These are phyloP conservation scores for Aurelia coerulea DNA, from an alignment of 30 jellyfish, hydroid and myxozoan genomes.

Conservation along the genomic window DNA sequence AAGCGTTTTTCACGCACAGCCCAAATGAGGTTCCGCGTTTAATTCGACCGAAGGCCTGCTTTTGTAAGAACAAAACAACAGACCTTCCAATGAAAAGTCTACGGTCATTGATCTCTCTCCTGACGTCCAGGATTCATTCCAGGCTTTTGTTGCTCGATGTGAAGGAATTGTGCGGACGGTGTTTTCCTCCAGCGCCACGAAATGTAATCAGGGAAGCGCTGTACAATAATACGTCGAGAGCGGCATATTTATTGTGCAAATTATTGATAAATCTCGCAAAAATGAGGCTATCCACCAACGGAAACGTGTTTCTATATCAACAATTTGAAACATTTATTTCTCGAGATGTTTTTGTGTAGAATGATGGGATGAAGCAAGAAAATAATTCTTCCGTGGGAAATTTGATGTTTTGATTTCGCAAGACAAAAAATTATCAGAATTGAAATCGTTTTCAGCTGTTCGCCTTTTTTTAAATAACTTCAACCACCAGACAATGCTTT, in stretches of 20 bases:
- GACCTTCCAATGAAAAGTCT: too few species aligned
- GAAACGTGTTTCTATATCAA: neutral
- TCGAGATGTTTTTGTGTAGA: neutral
- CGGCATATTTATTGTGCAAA: slow-evolving; percentile 2
- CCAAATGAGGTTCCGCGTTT: too few species aligned
- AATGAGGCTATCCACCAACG: slow-evolving; percentile 11
- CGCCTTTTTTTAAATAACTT: too few species aligned
- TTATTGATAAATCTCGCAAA: neutral
- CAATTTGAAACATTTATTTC: neutral
- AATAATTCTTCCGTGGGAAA: slow-evolving; percentile 1
- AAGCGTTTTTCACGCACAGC: too few species aligned
- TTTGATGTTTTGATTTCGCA: neutral
- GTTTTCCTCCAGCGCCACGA: too few species aligned
- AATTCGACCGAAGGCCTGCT: too few species aligned
- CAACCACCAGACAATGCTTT: too few species aligned
- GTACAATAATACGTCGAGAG: neutral
- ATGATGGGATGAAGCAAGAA: neutral
- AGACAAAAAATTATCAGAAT: neutral
- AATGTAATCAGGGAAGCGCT: slow-evolving; percentile 8
- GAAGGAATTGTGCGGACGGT: too few species aligned
- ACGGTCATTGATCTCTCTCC: too few species aligned
- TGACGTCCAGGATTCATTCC: too few species aligned
- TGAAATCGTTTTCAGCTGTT: neutral
- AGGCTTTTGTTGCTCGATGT: too few species aligned
- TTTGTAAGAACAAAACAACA: too few species aligned